These are phyloP conservation scores for Napeogenes sylphis DNA, from an alignment of 2,888 invertebrate species.

Conservation along the genomic window DNA sequence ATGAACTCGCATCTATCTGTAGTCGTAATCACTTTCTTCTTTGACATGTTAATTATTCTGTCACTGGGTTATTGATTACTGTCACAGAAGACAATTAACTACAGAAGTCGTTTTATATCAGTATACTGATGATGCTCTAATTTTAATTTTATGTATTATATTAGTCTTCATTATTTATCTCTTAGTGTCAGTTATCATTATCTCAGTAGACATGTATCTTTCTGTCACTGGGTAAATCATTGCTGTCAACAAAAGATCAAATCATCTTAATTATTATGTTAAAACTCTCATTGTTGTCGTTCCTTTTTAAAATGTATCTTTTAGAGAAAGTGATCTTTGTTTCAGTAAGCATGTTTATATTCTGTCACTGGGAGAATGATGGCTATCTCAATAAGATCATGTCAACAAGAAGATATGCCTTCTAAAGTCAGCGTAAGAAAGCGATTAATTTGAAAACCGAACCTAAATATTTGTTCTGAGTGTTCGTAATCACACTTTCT, in stretches of 20 bases:
- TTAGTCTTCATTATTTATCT: no score
- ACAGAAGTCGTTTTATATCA: no score
- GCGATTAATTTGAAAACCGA: no score
- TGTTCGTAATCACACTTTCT: background rate
- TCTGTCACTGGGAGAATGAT: constrained; percentile 45
- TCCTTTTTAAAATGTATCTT: background rate
- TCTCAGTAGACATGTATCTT: constrained; percentile 30
- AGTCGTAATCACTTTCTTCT: constrained; percentile 25
- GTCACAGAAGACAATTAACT: no score
- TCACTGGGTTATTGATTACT: no score
- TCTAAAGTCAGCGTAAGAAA: no score
- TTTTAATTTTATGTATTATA: no score
- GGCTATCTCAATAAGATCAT: constrained; percentile 2
- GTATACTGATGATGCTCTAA: no score
- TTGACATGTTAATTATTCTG: no score
- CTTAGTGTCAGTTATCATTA: constrained; percentile 2
- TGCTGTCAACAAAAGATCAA: constrained; percentile 13
- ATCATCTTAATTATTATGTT: background rate
- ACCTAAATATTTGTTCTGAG: no score
- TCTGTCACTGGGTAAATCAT: constrained; percentile 38
- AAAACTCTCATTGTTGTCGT: no score
- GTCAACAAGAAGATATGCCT: no score
- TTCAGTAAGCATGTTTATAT: constrained; percentile 29
- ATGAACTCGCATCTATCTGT: constrained; percentile 7
- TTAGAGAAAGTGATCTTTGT: constrained; percentile 16